Evolutionary conservation across 2,113 vertebrate species (phyloP).

Genomic region (Amblyopsis rosae): DNA sequence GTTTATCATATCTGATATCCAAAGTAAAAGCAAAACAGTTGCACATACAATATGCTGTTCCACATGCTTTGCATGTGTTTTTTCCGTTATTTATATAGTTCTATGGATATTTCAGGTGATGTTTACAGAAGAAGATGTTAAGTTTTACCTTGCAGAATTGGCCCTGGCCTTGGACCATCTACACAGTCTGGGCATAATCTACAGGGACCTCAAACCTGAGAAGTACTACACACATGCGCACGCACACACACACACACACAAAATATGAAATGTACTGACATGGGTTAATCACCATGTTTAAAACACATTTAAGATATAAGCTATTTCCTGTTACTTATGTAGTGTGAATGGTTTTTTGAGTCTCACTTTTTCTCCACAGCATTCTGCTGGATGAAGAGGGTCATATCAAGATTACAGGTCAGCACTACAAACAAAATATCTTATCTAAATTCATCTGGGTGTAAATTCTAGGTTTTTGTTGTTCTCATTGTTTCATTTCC

Average conservation of each 20-base stretch:
- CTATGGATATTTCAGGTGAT: constrained; percentile 82
- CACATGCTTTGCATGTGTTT: not conserved
- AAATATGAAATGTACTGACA: not conserved
- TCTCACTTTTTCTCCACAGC: constrained; percentile 67
- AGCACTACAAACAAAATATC: constrained; percentile 19
- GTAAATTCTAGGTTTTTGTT: not conserved
- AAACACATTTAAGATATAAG: too few relatives aligned
- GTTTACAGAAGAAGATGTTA: constrained; percentile 99
- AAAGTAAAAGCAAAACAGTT: too few relatives aligned
- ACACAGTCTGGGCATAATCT: constrained; percentile 98
- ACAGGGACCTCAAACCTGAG: constrained; percentile 98
- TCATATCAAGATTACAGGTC: constrained; percentile 96
- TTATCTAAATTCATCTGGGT: not conserved
- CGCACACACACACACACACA: constrained; percentile 1
- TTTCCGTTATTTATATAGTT: constrained; percentile 5
- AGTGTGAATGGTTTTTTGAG: not conserved
- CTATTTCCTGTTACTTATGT: not conserved
- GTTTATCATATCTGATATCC: too few relatives aligned
- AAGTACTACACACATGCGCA: constrained; percentile 80
- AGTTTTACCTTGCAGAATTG: constrained; percentile 98
- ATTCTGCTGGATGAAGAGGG: constrained; percentile 97
- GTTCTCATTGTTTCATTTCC: not conserved
- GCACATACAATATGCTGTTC: not conserved
- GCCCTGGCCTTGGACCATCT: constrained; percentile 98
- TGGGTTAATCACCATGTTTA: too few relatives aligned